phyloP scores from a whole-genome alignment of 2,888 invertebrate genomes.

The Drosophila ochracea region DNA sequence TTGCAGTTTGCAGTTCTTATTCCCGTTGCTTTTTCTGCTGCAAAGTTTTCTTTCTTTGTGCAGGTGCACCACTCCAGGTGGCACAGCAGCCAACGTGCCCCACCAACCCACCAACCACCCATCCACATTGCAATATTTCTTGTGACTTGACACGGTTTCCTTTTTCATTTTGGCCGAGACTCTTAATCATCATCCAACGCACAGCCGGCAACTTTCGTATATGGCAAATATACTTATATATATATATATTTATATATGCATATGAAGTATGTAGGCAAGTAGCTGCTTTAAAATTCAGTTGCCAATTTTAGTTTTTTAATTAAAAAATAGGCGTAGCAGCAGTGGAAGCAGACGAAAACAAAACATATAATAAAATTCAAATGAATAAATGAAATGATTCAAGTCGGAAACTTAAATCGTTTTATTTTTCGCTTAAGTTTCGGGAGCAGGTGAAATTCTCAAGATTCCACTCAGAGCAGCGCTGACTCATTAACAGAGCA shows the following conservation, averaged over 20 bases:
- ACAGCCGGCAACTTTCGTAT: conserved; percentile 33
- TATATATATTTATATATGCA: not conserved
- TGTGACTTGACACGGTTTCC: conserved; percentile 76
- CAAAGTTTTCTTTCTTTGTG: conserved; percentile 66
- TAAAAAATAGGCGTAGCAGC: conserved; percentile 30
- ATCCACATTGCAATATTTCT: conserved; percentile 63
- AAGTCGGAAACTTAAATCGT: not conserved
- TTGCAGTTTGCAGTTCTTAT: conserved; percentile 1
- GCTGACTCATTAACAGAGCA: conserved; percentile 41
- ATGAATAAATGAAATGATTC: conserved; percentile 12
- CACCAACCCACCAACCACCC: conserved; percentile 23
- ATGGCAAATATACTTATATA: conserved; percentile 1
- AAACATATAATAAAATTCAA: conserved; percentile 24
- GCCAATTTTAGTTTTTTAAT: conserved; percentile 64
- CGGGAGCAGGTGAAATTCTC: conserved; percentile 35
- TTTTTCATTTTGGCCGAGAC: conserved; percentile 26
- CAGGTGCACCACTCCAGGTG: conserved; percentile 29
- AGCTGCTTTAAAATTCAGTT: conserved; percentile 49
- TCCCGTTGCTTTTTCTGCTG: conserved; percentile 51
- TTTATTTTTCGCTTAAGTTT: not conserved
- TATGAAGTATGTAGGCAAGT: not conserved
- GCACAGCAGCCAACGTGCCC: conserved; percentile 18
- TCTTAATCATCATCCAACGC: conserved; percentile 31
- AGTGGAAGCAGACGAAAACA: conserved; percentile 4
- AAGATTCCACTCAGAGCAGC: not conserved